phyloP scores from a whole-genome alignment of 1,140 invertebrate genomes.

The Sitodiplosis mosellana region DNA sequence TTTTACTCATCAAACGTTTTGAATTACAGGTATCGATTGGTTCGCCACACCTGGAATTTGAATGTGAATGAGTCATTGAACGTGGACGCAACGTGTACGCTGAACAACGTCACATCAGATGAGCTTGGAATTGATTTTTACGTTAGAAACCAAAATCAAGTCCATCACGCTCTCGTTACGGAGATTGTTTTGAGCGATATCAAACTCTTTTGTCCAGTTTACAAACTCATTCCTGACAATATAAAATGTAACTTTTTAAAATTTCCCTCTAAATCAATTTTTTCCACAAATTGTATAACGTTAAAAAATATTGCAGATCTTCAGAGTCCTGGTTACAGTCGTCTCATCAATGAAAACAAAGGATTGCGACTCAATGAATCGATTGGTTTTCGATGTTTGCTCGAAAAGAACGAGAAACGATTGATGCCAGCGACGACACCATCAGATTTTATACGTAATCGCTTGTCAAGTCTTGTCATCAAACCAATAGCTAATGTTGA shows the following conservation, averaged over 20 bases:
- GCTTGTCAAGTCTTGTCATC: background rate
- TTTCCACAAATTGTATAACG: background rate
- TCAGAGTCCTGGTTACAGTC: background rate
- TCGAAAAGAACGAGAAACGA: background rate
- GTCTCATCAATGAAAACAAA: background rate
- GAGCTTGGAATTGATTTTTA: conserved; percentile 40
- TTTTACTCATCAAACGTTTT: background rate
- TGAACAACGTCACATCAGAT: conserved; percentile 26
- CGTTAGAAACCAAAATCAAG: conserved; percentile 44
- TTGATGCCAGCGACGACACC: background rate
- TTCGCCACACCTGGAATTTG: conserved; percentile 47
- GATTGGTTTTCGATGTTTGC: background rate
- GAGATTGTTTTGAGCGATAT: conserved; percentile 28
- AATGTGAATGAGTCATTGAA: conserved; percentile 46
- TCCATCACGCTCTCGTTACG: conserved; percentile 35
- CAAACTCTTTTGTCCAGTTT: conserved; percentile 17
- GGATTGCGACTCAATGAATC: conserved; percentile 1
- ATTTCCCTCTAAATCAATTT: background rate
- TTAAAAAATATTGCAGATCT: background rate
- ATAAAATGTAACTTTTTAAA: conserved; percentile 14
- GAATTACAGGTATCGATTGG: conserved; percentile 37
- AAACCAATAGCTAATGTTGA: background rate
- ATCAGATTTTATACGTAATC: background rate
- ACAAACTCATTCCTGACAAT: conserved; percentile 12
- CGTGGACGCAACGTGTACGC: conserved; percentile 31